Base-by-base conservation (phyloP, 2,888 invertebrate species). In the Lamellibrachia satsuma region DNA sequence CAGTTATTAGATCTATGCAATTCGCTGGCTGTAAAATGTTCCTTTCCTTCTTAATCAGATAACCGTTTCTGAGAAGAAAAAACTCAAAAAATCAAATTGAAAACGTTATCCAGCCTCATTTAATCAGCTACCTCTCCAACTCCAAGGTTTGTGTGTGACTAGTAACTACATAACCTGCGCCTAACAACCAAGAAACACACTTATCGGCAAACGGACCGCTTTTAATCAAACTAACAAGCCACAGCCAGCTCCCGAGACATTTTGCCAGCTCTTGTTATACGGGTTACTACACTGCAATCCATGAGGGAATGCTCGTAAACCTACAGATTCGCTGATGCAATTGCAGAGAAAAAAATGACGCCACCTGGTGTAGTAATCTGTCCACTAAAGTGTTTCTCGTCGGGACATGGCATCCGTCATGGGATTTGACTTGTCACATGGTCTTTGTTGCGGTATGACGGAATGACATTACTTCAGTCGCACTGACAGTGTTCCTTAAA, bases 111-210 rank as follows among this genome's bases (percentile, higher is more conserved):
- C 11, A 75, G 75, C 75, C 75, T 75, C 75, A 75, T 75, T 75
- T 75, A 22, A 75, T 22, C 75, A 75, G 39, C 39, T 39, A 39
- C 39, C 39, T 39, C 39, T 39, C 39, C 22, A n/a, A 6, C 22
- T 75, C 15, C n/a, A 75, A 75, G 75, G 4, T 75, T 22, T 22
- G 75, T 75, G 75, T n/a, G n/a, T 75, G n/a, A 75, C 22, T 22
- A 75, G 15, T 75, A 75, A 75, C 75, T 75, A 75, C 22, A 75
- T 22, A 75, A 75, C 75, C 75, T 75, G 75, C 2, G 22, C 15
- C 75, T 75, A 75, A 75, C 75, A 75, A 75, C 75, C 75, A 22
- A 75, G 75, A 75, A 75, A 75, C n/a, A n/a, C 75, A 75, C 75
- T 75, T 75, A 75, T 75, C 75, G 75, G 6, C 6, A 75, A 75